A percentile compares a stretch with the other conserved stretches of the same genome.
Evolutionary conservation across 1,140 invertebrate species (phyloP).

Genomic region (Neodiprion virginianus): DNA sequence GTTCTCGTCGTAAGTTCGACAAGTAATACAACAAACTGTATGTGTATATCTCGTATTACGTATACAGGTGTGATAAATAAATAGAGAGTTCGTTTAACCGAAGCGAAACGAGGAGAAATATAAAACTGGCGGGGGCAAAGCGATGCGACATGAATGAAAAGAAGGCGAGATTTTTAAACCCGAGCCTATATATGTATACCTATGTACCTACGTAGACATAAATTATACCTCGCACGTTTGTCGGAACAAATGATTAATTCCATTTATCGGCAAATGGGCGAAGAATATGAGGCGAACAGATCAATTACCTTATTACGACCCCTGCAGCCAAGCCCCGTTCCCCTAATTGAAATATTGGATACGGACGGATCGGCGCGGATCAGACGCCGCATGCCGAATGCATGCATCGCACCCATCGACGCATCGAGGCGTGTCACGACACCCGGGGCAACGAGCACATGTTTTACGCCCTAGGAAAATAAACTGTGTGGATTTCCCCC

Average conservation of each 20-base stretch:
- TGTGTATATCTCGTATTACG: too few relatives aligned
- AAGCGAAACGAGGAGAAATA: background rate
- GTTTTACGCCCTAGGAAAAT: background rate
- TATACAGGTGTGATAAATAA: too few relatives aligned
- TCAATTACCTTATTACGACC: background rate
- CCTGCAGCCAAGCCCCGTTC: background rate
- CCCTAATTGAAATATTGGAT: slow-evolving; percentile 7
- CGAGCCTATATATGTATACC: slow-evolving; percentile 6
- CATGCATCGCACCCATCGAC: background rate
- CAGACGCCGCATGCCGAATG: too few relatives aligned
- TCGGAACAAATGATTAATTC: background rate
- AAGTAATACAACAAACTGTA: too few relatives aligned
- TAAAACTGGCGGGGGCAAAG: background rate
- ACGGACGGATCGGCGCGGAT: background rate
- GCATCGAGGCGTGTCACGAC: background rate
- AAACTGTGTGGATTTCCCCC: background rate
- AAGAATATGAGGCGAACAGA: slow-evolving; percentile 5
- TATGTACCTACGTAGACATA: background rate
- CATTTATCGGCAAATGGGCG: slow-evolving; percentile 7
- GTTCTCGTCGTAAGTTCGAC: background rate
- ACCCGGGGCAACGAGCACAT: background rate
- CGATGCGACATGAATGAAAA: slow-evolving; percentile 21
- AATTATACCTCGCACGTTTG: background rate
- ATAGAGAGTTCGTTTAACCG: too few relatives aligned
- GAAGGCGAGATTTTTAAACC: slow-evolving; percentile 1